Base-by-base conservation (phyloP, 37 sponge, comb jelly and placozoan genomes). In the Hexactinellida sp. region DNA sequence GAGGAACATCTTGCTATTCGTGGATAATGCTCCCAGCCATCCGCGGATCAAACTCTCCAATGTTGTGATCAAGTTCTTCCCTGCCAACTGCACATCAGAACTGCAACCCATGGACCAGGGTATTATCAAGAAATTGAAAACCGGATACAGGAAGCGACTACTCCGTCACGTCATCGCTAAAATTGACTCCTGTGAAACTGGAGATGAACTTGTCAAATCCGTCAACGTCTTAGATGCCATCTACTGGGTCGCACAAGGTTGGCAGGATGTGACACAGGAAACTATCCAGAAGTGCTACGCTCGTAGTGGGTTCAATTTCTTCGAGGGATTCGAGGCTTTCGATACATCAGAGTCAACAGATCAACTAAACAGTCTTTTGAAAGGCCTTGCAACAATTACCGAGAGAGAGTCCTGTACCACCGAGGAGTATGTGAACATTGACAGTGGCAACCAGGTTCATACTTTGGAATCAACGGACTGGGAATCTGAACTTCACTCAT, bases 61-160 rank as follows among this genome's bases (percentile, higher is more conserved):
- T 63, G 76, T 63, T 63, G 76, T 63, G 76, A 63, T 63, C 76
- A 63, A 63, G 34, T 63, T 63, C 76, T 63, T 63, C 76, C 34
- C 76, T 63, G 34, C 76, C 25, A 63, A 63, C 76, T 63, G 76
- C 34, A 63, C 76, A 63, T 63, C 25, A 63, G 76, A 63, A 63
- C 76, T 63, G 76, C 76, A 63, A 63, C 34, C 76, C 30, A 63
- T 63, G 76, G 76, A 63, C 76, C 76, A 63, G 76, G 25, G 76
- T 63, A 63, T 63, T 7, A 63, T 63, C 76, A 63, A 63, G 76
- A 63, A 63, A 63, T 63, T 63, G 76, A 63, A 63, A 63, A 63
- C 76, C 76, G 76, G 21, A 25, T 63, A 63, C 76, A 23, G 76
- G 76, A 63, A 23, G 76, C 76, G 76, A 63, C 21, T 23, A 41